Base-by-base conservation (phyloP, 2,888 invertebrate species). In the Thelaira solivaga region DNA sequence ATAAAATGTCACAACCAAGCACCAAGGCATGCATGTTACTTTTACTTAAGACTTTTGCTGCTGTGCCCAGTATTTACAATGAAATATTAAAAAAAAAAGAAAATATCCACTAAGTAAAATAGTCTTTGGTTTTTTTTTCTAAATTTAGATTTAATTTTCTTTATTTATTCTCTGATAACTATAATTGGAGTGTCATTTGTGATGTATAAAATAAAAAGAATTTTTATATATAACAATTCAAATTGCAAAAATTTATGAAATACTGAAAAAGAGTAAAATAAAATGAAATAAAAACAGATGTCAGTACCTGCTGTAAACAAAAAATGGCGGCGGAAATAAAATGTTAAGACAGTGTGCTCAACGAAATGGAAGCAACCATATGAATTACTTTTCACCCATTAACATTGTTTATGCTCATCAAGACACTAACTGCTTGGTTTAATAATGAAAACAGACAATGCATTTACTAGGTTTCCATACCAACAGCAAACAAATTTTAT, bases 121-220 rank as follows among this genome's bases (percentile, higher is more conserved):
- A 55, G n/a, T 57, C 59, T 41, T 45, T 39, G 55, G 55, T 64
- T 57, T 57, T 57, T 64, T 57, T 57, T 57, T 49, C 61, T 55
- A 64, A 59, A 76, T 75, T 59, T 61, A 67, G 55, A 71, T 61
- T 67, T 72, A 53, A 55, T 31, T 59, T 45, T n/a, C n/a, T n/a
- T n/a, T n/a, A n/a, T n/a, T n/a, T 47, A 39, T 81, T 79, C 81
- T 78, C 80, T 81, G 84, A 83, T 83, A 82, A 85, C 81, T 84
- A 82, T 85, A 85, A 85, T 85, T 85, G 85, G 84, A 84, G 83
- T 85, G 85, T 81, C 85, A 84, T 82, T 83, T 71, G 47, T 45
- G 43, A 47, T 26, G 20, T 0, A 57, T 0, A 36, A 39, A 39
- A 4, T 18, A 18, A 7, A 39, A 64, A 18, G 20, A 64, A 51